A percentile compares a stretch with the other conserved stretches of the same genome.
Evolutionary conservation across 2,797 vertebrate genomes (phyloP).

Genomic region (Limosa lapponica): DNA sequence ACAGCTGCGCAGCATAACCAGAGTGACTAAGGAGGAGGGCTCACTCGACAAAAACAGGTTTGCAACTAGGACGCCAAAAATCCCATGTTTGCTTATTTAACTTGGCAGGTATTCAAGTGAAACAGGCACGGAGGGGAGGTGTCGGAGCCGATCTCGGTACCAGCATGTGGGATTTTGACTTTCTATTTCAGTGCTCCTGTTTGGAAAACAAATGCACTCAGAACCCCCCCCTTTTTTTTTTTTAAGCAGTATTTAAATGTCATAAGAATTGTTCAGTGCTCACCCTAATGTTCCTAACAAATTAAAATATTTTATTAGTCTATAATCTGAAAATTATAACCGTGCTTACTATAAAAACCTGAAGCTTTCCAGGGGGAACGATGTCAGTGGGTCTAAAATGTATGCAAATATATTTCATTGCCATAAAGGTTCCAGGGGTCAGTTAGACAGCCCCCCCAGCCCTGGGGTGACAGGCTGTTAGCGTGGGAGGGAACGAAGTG

Average conservation of each 20-base stretch:
- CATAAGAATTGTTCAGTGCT: slow-evolving; percentile 9
- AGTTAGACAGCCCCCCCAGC: neutral
- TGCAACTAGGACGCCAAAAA: neutral
- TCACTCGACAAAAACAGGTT: neutral
- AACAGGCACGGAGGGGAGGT: neutral
- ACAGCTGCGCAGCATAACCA: neutral
- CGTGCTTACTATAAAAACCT: slow-evolving; percentile 60
- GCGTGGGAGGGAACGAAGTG: neutral
- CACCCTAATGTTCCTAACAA: slow-evolving; percentile 41
- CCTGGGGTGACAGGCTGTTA: neutral
- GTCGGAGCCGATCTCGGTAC: neutral
- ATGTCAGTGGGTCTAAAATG: slow-evolving; percentile 27
- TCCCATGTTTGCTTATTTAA: slow-evolving; percentile 42
- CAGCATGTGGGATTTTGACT: neutral
- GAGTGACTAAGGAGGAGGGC: neutral
- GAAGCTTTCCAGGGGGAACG: slow-evolving; percentile 55
- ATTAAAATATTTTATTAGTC: slow-evolving; percentile 77
- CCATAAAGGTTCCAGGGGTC: neutral
- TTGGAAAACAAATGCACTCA: slow-evolving; percentile 36
- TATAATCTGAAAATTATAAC: slow-evolving; percentile 77
- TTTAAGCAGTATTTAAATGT: slow-evolving; percentile 48
- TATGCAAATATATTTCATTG: neutral
- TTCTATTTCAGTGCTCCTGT: slow-evolving; percentile 45
- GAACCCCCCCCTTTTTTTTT: neutral
- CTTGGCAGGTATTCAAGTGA: slow-evolving; percentile 45